Percentiles rank a stretch among this genome's conserved stretches.
phyloP scores from a whole-genome alignment of 2,888 invertebrate species.

The Tetranychus piercei region DNA sequence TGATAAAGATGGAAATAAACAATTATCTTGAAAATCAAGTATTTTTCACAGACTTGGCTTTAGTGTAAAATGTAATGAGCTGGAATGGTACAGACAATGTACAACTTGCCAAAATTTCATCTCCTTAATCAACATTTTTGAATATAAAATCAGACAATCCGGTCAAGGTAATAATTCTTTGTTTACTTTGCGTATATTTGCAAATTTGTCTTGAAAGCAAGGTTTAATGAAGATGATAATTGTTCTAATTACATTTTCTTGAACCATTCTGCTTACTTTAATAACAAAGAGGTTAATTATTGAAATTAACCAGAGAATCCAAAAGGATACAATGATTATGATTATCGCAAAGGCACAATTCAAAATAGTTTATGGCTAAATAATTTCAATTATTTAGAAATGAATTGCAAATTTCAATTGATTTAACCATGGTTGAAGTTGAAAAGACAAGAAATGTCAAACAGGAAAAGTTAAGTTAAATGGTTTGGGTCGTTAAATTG shows the following conservation, averaged over 20 bases:
- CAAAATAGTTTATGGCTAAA: no score
- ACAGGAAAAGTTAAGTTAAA: background rate
- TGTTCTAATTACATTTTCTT: no score
- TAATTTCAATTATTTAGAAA: no score
- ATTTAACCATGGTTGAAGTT: background rate
- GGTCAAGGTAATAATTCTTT: background rate
- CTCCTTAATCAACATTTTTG: background rate
- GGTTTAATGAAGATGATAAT: no score
- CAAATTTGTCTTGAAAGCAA: no score
- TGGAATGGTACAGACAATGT: background rate
- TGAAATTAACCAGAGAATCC: no score
- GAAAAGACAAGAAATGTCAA: background rate
- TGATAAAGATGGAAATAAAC: background rate
- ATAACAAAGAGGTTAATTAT: no score
- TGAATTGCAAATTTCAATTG: background rate
- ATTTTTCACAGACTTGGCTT: background rate
- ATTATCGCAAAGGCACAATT: no score
- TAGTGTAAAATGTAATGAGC: background rate
- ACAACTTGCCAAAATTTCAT: background rate
- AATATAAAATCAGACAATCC: background rate
- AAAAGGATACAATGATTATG: no score
- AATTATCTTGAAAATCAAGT: background rate
- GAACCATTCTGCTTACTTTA: no score
- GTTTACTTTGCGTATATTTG: background rate
- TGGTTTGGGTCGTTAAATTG: no score